Evolutionary conservation across 2,797 vertebrate genomes (phyloP).

Genomic region (Schizothorax lantsangensis): DNA sequence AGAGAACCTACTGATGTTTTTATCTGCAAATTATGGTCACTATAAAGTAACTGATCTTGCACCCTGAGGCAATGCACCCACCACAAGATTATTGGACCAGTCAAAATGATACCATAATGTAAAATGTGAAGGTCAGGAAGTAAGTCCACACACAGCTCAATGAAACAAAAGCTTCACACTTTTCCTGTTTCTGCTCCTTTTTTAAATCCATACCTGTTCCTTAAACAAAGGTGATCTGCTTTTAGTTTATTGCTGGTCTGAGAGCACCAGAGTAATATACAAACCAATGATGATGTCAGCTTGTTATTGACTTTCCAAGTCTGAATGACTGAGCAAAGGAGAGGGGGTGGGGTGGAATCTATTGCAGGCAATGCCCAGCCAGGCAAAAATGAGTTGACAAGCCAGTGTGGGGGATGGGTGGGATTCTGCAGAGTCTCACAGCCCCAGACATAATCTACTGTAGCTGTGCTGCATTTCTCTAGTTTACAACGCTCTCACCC

Average conservation of each 20-base stretch:
- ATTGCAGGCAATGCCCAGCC: constrained; percentile 86
- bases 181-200: background rate
- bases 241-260: constrained; percentile 80
- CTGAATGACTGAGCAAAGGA: constrained; percentile 97
- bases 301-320: constrained; percentile 97
- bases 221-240: constrained; percentile 70
- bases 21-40: constrained; percentile 35
- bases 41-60: constrained; percentile 49
- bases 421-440: constrained; percentile 82
- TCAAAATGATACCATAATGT: constrained; percentile 61
- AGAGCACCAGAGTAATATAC: constrained; percentile 91
- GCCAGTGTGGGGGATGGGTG: constrained; percentile 83
- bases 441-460: constrained; percentile 83
- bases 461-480: constrained; percentile 78
- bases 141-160: background rate
- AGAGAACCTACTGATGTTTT: background rate
- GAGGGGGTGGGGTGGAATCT: constrained; percentile 89
- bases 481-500: constrained; percentile 74
- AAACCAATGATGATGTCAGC: constrained; percentile 97
- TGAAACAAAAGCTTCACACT: constrained; percentile 21
- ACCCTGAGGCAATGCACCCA: constrained; percentile 8
- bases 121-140: constrained; percentile 64
- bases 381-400: constrained; percentile 86
- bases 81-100: constrained; percentile 52
- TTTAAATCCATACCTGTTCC: constrained; percentile 31